Conservation (phyloP, 23 tunicate genomes). For the Styela plicata region DNA sequence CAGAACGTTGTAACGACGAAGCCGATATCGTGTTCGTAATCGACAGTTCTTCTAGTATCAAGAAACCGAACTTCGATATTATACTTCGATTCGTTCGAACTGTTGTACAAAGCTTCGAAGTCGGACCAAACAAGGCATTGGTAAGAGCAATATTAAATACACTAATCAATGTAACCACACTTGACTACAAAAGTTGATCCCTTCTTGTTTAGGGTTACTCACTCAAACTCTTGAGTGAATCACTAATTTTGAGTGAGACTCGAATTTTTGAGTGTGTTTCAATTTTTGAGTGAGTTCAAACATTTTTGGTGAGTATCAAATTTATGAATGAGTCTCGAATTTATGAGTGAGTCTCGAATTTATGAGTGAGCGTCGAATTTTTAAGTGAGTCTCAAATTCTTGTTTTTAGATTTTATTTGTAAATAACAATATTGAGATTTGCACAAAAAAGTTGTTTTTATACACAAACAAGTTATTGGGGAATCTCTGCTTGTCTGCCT, state of each 20-base stretch:
- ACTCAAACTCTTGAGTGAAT: no score
- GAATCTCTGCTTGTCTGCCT: not conserved
- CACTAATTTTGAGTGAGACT: no score
- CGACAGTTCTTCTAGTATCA: conserved; percentile 87
- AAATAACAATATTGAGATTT: no score
- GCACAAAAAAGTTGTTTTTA: not conserved
- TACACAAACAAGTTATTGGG: not conserved
- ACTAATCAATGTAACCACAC: not conserved
- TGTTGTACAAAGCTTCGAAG: conserved; percentile 45
- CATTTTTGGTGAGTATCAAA: no score
- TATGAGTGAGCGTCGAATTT: no score
- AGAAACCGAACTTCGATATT: conserved; percentile 35
- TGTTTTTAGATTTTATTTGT: no score
- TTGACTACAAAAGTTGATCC: not conserved
- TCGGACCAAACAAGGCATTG: conserved; percentile 64
- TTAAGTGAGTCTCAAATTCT: no score
- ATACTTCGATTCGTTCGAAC: conserved; percentile 37
- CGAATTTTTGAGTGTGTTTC: no score
- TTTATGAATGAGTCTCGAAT: no score
- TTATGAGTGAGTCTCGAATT: no score
- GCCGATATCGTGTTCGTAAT: conserved; percentile 77
- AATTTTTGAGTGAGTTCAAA: no score
- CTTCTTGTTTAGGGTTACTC: no score
- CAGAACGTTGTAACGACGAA: conserved; percentile 73
- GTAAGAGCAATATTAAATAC: conserved; percentile 17